phyloP scores from a whole-genome alignment of 2,888 invertebrate genomes.

The Conops quadrifasciatus region DNA sequence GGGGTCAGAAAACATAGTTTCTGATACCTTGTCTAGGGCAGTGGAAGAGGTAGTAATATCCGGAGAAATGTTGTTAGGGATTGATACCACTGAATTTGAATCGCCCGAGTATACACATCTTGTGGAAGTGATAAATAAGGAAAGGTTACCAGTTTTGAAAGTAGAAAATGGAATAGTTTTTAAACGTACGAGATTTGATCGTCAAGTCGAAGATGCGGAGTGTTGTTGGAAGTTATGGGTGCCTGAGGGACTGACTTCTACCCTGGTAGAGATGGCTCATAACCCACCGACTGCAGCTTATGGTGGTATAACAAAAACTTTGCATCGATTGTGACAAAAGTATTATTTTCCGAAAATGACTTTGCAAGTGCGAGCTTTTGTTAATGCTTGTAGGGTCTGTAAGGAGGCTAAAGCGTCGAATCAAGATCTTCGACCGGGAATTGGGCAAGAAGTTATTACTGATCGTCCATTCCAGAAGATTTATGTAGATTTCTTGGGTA shows the following conservation, averaged over 20 bases:
- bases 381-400: conserved; percentile 18
- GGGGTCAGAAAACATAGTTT: too few relatives aligned
- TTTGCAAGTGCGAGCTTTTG: conserved; percentile 8
- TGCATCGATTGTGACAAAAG: background rate
- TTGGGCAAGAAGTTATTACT: background rate
- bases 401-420: conserved; percentile 21
- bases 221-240: too few relatives aligned
- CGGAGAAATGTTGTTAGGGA: background rate
- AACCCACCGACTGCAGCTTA: too few relatives aligned
- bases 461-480: too few relatives aligned
- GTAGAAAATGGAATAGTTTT: background rate
- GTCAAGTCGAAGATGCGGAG: background rate
- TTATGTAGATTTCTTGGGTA: too few relatives aligned
- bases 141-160: background rate
- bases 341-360: conserved; percentile 33
- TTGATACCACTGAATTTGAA: background rate
- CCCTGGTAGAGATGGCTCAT: too few relatives aligned
- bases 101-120: background rate
- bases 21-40: background rate
- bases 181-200: background rate
- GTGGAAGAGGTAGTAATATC: background rate
- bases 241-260: too few relatives aligned
- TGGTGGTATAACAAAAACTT: too few relatives aligned
- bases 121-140: background rate
- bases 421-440: background rate